These are phyloP conservation scores for Montipora cactus DNA, from an alignment of 64 coral and sea anemone genomes.

Conservation along the genomic window DNA sequence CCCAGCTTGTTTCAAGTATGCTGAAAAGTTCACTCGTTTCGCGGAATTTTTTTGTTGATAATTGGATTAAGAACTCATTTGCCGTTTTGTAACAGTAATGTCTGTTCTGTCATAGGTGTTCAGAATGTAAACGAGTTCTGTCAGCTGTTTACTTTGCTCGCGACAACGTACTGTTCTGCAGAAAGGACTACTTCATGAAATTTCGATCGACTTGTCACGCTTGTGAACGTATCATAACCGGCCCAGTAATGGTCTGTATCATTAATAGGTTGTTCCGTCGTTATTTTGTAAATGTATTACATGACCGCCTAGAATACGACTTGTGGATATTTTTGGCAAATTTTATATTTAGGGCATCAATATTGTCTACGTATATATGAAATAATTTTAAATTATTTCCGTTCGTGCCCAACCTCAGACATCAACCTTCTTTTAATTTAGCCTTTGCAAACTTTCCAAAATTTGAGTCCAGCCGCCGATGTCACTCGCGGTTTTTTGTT, in stretches of 20 bases:
- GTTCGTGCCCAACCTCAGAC: no score
- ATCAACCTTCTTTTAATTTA: no score
- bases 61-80: background rate
- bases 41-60: background rate
- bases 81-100: background rate
- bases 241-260: conserved; percentile 79
- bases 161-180: conserved; percentile 77
- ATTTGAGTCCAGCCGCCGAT: no score
- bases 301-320: background rate
- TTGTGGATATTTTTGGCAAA: background rate
- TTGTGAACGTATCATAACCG: conserved; percentile 82
- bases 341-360: no score
- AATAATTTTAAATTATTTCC: no score
- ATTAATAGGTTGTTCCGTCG: conserved; percentile 4
- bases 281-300: background rate
- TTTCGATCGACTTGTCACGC: conserved; percentile 75
- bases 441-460: no score
- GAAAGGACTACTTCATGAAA: conserved; percentile 76
- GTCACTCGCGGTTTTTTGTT: no score
- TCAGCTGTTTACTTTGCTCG: conserved; percentile 76
- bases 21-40: background rate
- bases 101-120: conserved; percentile 59
- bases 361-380: no score
- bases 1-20: conserved; percentile 24
- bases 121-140: conserved; percentile 69